phyloP scores from a whole-genome alignment of 2,888 invertebrate genomes.

The Petrolisthes manimaculis region DNA sequence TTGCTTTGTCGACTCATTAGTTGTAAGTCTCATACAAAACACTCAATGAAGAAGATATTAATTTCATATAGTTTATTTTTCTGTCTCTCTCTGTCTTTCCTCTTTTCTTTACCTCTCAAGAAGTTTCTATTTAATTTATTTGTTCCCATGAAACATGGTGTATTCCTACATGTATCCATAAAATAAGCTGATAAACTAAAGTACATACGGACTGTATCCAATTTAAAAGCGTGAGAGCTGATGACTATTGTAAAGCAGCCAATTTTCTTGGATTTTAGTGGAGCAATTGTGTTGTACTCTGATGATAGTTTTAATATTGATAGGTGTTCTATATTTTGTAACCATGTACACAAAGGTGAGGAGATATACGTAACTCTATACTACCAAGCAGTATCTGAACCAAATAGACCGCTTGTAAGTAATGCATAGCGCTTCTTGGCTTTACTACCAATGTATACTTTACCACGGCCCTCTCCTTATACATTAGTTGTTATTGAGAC shows the following conservation, averaged over 20 bases:
- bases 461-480: conserved; percentile 30
- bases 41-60: conserved; percentile 47
- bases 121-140: conserved; percentile 62
- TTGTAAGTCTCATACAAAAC: conserved; percentile 50
- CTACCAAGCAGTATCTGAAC: conserved; percentile 57
- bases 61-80: conserved; percentile 41
- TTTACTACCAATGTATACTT: conserved; percentile 51
- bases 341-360: conserved; percentile 60
- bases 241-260: conserved; percentile 43
- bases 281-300: conserved; percentile 60
- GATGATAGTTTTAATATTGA: conserved; percentile 61
- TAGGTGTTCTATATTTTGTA: conserved; percentile 63
- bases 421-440: conserved; percentile 59
- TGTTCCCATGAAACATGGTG: conserved; percentile 59
- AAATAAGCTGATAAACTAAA: conserved; percentile 54
- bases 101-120: conserved; percentile 37
- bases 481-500: conserved; percentile 60
- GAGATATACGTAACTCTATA: conserved; percentile 60
- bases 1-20: conserved; percentile 60
- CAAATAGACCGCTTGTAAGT: conserved; percentile 61
- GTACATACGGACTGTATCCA: conserved; percentile 61
- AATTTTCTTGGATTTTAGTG: conserved; percentile 57
- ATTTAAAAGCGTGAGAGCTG: conserved; percentile 50
- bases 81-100: conserved; percentile 14
- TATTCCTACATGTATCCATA: conserved; percentile 62